Base-by-base conservation (phyloP, 2,113 vertebrate genomes). In the Aplodontia rufa region DNA sequence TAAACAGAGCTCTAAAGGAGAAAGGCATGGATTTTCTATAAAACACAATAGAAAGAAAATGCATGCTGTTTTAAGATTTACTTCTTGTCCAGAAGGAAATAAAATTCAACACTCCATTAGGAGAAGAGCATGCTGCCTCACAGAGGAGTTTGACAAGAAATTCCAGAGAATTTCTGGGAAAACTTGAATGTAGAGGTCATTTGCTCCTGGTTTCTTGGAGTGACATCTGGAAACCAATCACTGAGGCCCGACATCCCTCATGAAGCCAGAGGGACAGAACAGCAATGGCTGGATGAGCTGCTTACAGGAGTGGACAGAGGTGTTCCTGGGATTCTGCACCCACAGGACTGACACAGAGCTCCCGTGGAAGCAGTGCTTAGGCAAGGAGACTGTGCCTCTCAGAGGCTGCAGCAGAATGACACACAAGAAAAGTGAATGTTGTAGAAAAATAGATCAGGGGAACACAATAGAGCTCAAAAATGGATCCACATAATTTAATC, bases 1-100 rank as follows among this genome's bases (percentile, higher is more conserved):
- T 71, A 78, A 79, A 92, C 30, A 78, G 88, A 88, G 16, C 55
- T 90, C 87, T 85, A 62, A 83, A 90, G 66, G 71, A 74, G n/a
- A 37, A 83, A 95, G 10, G 17, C n/a, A 69, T 66, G 66, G 0
- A 66, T 32, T 82, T 72, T 92, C 68, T 76, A 76, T 45, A 68
- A 74, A 45, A n/a, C 90, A 68, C 42, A 86, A 60, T 79, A 68
- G 53, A 82, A 88, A 53, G 75, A 68, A n/a, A 86, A 58, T 13
- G 11, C 30, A 58, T 49, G 68, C 32, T 93, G 74, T 76, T 86
- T 10, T 49, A 53, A 37, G 76, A 92, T 72, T 53, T 71, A 66
- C 32, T 90, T 95, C 69, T 40, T 82, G 80, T 42, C 53, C 40
- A 60, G 37, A 90, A 60, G 40, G 69, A 89, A 92, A 90, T 83